Conservation (phyloP, 1,140 invertebrate genomes). For the Dreissena polymorpha region DNA sequence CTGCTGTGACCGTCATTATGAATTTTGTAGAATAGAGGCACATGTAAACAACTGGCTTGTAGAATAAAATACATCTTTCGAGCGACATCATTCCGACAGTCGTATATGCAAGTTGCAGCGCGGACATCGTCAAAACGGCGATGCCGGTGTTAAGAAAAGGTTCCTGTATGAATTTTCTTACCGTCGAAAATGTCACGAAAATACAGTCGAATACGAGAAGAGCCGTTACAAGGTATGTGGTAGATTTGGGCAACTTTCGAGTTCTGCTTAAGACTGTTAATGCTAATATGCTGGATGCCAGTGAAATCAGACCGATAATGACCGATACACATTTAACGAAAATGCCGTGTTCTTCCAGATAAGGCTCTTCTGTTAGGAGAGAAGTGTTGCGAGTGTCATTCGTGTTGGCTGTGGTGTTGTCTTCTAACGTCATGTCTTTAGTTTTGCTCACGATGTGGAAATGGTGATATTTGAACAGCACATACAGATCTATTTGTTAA, state of each 20-base stretch:
- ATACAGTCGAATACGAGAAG: constrained; percentile 20
- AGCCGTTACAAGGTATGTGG: constrained; percentile 20
- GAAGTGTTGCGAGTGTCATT: too few relatives aligned
- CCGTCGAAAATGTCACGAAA: not conserved
- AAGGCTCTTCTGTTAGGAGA: too few relatives aligned
- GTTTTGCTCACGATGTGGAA: too few relatives aligned
- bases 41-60: constrained; percentile 19
- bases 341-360: too few relatives aligned
- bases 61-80: constrained; percentile 22
- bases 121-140: not conserved
- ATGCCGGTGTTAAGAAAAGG: constrained; percentile 25
- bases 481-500: too few relatives aligned
- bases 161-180: constrained; percentile 15
- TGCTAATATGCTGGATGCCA: not conserved
- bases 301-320: not conserved
- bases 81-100: constrained; percentile 21
- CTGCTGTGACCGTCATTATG: not conserved
- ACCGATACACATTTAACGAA: too few relatives aligned
- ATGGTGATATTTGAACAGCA: too few relatives aligned
- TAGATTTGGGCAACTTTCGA: constrained; percentile 8
- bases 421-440: too few relatives aligned
- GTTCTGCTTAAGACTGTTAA: not conserved
- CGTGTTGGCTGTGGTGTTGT: too few relatives aligned
- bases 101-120: constrained; percentile 21
- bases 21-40: not conserved